Percentiles rank a stretch among this genome's conserved stretches.
phyloP scores from a whole-genome alignment of 2,888 invertebrate species.

The Andrena hattorfiana region DNA sequence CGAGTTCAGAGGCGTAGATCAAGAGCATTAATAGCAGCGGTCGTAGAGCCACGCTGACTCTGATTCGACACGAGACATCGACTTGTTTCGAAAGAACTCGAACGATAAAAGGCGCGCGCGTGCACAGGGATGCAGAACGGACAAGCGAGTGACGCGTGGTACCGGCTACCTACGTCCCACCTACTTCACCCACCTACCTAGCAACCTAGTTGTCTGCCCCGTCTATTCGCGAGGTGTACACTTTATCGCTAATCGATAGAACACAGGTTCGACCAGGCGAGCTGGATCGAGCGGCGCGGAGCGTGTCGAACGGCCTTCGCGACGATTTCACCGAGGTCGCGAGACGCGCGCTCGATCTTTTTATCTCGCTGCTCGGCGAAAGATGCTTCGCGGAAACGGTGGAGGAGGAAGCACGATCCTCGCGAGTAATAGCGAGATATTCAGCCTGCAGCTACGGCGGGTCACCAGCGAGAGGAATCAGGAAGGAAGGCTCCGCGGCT shows the following conservation, averaged over 20 bases:
- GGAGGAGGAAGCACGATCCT: not conserved
- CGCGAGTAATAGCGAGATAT: constrained; percentile 14
- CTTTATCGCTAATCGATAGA: constrained; percentile 75
- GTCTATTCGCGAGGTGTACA: constrained; percentile 59
- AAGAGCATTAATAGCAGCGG: not conserved
- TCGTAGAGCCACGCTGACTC: not conserved
- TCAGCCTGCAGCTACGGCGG: constrained; percentile 8
- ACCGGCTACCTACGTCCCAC: constrained; percentile 63
- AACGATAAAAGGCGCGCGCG: constrained; percentile 15
- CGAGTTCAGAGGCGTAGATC: not conserved
- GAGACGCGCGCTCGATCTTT: constrained; percentile 33
- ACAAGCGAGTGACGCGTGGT: constrained; percentile 53
- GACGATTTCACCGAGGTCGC: constrained; percentile 80
- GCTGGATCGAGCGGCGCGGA: constrained; percentile 65
- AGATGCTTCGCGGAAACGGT: constrained; percentile 52
- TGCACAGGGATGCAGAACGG: constrained; percentile 49
- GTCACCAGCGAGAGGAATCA: constrained; percentile 1
- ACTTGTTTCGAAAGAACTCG: constrained; percentile 21
- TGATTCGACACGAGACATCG: constrained; percentile 15
- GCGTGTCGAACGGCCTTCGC: constrained; percentile 77
- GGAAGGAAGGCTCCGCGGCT: not conserved
- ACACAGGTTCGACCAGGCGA: constrained; percentile 64
- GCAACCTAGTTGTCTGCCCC: constrained; percentile 71
- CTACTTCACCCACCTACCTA: constrained; percentile 74
- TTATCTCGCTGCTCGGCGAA: constrained; percentile 21